Percentiles rank a stretch among this genome's conserved stretches.
Evolutionary conservation across 92 coral and sea anemone species (phyloP).

Genomic region (Actinostola sp.): DNA sequence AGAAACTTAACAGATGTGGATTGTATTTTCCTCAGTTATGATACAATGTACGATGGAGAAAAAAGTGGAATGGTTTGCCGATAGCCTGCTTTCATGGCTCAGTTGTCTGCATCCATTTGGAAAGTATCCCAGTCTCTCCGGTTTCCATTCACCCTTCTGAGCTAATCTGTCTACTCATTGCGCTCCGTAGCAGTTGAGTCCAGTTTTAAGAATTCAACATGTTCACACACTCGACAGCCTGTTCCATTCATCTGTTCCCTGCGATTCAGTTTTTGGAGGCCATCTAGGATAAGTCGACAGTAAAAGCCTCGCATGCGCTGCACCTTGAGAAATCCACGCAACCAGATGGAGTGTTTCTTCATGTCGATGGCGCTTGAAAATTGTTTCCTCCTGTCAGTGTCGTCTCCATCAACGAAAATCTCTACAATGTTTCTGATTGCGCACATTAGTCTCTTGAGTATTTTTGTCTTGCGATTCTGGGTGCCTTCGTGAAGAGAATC

Average conservation of each 20-base stretch:
- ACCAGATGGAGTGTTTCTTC: conserved; percentile 5
- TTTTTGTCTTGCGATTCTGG: neutral
- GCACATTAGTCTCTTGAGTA: conserved; percentile 18
- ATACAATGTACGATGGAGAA: too few species aligned
- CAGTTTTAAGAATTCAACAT: neutral
- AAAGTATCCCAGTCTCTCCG: too few species aligned
- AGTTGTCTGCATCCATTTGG: too few species aligned
- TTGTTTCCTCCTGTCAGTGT: conserved; percentile 20
- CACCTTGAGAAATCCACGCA: neutral
- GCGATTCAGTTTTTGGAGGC: conserved; percentile 4
- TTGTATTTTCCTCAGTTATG: too few species aligned
- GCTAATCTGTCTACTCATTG: neutral
- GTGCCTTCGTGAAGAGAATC: conserved; percentile 10
- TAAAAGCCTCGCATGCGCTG: conserved; percentile 2
- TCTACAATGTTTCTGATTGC: conserved; percentile 32
- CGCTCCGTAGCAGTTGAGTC: neutral
- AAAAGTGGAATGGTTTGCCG: too few species aligned
- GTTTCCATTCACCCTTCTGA: too few species aligned
- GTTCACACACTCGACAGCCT: conserved; percentile 11
- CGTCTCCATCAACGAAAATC: conserved; percentile 20
- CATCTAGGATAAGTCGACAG: conserved; percentile 10
- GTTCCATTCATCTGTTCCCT: neutral
- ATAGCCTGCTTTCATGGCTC: too few species aligned
- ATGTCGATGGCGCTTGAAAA: conserved; percentile 17
- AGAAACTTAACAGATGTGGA: too few species aligned